Conservation (phyloP, 2,888 invertebrate species). For the Acheta domesticus region DNA sequence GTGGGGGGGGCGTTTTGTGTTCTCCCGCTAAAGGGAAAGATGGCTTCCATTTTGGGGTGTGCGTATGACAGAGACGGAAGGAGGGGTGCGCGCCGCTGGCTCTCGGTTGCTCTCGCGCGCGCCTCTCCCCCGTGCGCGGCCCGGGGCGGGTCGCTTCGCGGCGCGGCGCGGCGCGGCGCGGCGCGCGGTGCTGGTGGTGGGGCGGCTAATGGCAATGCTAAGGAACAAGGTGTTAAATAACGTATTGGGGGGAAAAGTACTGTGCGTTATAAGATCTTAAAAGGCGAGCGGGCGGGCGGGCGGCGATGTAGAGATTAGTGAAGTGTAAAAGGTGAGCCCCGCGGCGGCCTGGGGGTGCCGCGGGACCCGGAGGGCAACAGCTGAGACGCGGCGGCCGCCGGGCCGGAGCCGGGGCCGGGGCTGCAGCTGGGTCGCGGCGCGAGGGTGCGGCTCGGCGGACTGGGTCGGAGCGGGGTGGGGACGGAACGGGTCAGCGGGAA, state of each 20-base stretch:
- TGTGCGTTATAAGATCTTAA: neutral
- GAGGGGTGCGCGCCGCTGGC: conserved; percentile 26
- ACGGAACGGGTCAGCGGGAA: too few species aligned
- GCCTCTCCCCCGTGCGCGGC: neutral
- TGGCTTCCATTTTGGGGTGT: conserved; percentile 37
- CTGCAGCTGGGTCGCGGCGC: too few species aligned
- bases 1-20: conserved; percentile 37
- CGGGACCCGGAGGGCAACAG: neutral
- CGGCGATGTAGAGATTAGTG: conserved; percentile 26
- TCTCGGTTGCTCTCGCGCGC: neutral
- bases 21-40: conserved; percentile 37
- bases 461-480: too few species aligned
- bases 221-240: neutral
- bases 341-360: too few species aligned
- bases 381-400: neutral
- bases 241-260: conserved; percentile 20
- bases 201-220: neutral
- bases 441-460: too few species aligned
- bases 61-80: conserved; percentile 29
- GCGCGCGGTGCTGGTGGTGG: neutral
- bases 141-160: neutral
- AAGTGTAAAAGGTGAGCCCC: neutral
- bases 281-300: conserved; percentile 3
- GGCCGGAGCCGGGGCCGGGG: too few species aligned
- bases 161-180: neutral